A percentile compares a stretch with the other conserved stretches of the same genome.
Evolutionary conservation across 2,888 invertebrate species (phyloP).

Genomic region (Diplolepis rosae): DNA sequence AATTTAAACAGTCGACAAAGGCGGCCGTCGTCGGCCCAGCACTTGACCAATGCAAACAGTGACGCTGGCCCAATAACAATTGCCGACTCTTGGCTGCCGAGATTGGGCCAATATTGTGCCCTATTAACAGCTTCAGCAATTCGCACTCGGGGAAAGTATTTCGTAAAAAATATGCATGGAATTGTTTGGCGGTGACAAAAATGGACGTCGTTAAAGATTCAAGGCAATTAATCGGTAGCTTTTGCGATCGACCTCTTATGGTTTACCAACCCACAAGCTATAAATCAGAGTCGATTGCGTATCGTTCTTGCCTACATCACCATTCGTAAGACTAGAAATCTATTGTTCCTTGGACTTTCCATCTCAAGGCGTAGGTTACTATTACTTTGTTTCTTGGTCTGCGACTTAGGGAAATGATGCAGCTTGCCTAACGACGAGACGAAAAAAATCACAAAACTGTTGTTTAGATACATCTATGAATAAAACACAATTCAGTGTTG

Average conservation of each 20-base stretch:
- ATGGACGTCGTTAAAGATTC: background rate
- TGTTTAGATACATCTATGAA: too few relatives aligned
- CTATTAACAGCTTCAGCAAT: too few relatives aligned
- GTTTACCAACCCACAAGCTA: constrained; percentile 22
- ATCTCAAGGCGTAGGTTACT: constrained; percentile 22
- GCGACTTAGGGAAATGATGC: background rate
- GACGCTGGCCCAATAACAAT: too few relatives aligned
- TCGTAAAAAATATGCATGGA: background rate
- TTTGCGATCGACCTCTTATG: constrained; percentile 36
- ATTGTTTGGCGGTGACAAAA: background rate
- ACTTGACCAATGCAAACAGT: too few relatives aligned
- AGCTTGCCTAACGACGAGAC: background rate
- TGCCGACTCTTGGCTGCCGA: too few relatives aligned
- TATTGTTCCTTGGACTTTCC: constrained; percentile 39
- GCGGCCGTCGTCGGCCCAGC: too few relatives aligned
- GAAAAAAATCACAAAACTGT: background rate
- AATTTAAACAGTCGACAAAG: too few relatives aligned
- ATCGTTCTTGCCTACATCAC: constrained; percentile 38
- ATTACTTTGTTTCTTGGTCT: constrained; percentile 11
- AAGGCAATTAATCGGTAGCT: constrained; percentile 41
- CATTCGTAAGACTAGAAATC: constrained; percentile 40
- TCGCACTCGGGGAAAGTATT: background rate
- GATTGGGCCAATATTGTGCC: too few relatives aligned
- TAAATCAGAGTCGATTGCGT: constrained; percentile 44
- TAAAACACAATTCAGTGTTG: too few relatives aligned